Percentiles rank a stretch among this genome's conserved stretches.
These are phyloP conservation scores for Portevinia maculata DNA, from an alignment of 2,888 invertebrate genomes.

Conservation along the genomic window DNA sequence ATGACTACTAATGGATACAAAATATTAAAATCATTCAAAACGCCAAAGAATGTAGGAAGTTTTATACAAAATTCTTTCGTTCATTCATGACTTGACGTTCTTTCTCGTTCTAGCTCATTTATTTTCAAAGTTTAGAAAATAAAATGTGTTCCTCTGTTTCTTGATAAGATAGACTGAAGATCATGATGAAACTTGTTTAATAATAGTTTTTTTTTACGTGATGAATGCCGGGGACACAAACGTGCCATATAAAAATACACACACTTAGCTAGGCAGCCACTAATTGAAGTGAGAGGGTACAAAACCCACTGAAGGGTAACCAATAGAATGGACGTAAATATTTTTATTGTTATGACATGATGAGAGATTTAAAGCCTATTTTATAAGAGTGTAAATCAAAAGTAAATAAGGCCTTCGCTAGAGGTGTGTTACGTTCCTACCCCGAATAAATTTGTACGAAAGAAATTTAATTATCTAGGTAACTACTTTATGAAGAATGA, in stretches of 20 bases:
- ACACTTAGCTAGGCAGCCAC: slow-evolving; percentile 1
- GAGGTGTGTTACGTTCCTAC: too few species aligned
- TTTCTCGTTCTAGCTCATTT: background rate
- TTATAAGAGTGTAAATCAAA: slow-evolving; percentile 26
- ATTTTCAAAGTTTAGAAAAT: slow-evolving; percentile 3
- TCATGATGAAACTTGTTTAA: slow-evolving; percentile 63
- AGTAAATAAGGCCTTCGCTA: background rate
- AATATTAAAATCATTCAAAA: slow-evolving; percentile 44
- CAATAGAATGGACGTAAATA: slow-evolving; percentile 37
- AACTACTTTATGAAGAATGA: too few species aligned
- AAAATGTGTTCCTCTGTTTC: background rate
- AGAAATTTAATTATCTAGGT: too few species aligned
- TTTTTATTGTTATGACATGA: slow-evolving; percentile 48
- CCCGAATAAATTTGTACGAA: too few species aligned
- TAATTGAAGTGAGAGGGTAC: slow-evolving; percentile 29
- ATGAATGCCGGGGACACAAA: slow-evolving; percentile 32
- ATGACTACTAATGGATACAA: slow-evolving; percentile 11
- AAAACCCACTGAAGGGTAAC: slow-evolving; percentile 4
- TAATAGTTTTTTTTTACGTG: slow-evolving; percentile 51
- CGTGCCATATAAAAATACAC: too few species aligned
- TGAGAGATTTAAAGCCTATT: slow-evolving; percentile 18
- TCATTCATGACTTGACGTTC: slow-evolving; percentile 61
- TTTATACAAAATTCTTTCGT: slow-evolving; percentile 41
- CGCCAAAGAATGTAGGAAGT: slow-evolving; percentile 65
- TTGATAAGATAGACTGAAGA: slow-evolving; percentile 42